A percentile compares a stretch with the other conserved stretches of the same genome.
These are phyloP conservation scores for Scolopax mira DNA, from an alignment of 2,113 vertebrate species.

Conservation along the genomic window DNA sequence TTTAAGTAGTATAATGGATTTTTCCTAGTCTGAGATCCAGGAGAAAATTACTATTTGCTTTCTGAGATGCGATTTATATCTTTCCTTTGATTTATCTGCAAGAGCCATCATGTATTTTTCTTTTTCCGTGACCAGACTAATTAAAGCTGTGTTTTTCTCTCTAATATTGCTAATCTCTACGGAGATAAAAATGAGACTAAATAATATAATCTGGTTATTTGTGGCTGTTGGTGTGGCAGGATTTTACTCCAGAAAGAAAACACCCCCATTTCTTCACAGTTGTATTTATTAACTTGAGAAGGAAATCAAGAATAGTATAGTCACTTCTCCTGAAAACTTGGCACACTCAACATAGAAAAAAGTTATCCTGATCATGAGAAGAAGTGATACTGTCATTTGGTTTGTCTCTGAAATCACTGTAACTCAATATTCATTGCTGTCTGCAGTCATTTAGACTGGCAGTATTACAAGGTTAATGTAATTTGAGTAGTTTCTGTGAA, in stretches of 20 bases:
- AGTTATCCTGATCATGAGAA: background rate
- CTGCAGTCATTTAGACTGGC: background rate
- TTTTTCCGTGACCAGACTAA: background rate
- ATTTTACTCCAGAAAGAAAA: background rate
- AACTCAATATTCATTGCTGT: background rate
- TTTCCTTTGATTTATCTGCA: background rate
- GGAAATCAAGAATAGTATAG: background rate
- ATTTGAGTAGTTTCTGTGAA: background rate
- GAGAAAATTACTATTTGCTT: background rate
- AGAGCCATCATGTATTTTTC: background rate
- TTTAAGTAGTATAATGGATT: background rate
- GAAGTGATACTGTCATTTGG: background rate
- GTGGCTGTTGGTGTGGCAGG: background rate
- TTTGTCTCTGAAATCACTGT: background rate
- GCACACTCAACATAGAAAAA: background rate
- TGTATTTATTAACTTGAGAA: background rate
- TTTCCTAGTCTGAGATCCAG: background rate
- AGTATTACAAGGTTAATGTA: background rate
- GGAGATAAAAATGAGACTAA: background rate
- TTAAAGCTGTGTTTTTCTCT: background rate
- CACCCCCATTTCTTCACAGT: background rate
- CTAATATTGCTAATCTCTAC: background rate
- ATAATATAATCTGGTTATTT: background rate
- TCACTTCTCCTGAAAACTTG: background rate
- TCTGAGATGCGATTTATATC: background rate